These are phyloP conservation scores for Campoletis sonorensis DNA, from an alignment of 1,140 invertebrate genomes.

Conservation along the genomic window DNA sequence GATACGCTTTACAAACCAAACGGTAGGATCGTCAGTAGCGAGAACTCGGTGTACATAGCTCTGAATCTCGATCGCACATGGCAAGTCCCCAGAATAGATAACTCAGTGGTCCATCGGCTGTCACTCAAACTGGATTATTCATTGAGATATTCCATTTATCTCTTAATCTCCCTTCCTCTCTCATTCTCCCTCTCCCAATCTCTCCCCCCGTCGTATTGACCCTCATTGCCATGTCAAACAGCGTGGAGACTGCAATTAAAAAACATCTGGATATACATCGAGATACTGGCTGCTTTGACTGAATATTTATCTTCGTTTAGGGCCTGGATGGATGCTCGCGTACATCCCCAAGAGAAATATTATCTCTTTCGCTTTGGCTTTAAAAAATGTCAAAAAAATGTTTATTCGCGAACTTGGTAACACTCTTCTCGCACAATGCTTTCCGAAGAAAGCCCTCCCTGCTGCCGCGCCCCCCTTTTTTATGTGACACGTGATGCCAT, in stretches of 20 bases:
- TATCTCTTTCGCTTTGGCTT: no score
- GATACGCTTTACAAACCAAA: constrained; percentile 74
- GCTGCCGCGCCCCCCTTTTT: no score
- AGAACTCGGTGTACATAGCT: constrained; percentile 53
- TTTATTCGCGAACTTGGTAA: no score
- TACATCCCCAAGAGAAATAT: no score
- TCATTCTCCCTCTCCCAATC: constrained; percentile 12
- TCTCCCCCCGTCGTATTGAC: constrained; percentile 20
- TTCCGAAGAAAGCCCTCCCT: no score
- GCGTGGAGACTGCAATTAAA: constrained; percentile 75
- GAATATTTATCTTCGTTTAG: not conserved
- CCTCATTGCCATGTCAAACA: constrained; percentile 69
- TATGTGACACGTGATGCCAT: not conserved
- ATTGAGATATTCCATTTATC: not conserved
- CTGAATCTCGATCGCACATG: not conserved
- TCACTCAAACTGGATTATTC: not conserved
- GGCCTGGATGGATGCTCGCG: not conserved
- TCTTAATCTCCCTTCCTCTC: not conserved
- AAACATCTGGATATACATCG: constrained; percentile 71
- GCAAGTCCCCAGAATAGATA: constrained; percentile 34
- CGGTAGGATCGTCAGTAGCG: constrained; percentile 58
- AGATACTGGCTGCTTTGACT: constrained; percentile 49
- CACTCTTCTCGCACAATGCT: no score
- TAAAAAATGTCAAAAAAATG: no score
- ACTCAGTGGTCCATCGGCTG: constrained; percentile 25